These are phyloP conservation scores for Akabosia matsudoensis DNA, from an alignment of 1,140 invertebrate genomes.

Conservation along the genomic window DNA sequence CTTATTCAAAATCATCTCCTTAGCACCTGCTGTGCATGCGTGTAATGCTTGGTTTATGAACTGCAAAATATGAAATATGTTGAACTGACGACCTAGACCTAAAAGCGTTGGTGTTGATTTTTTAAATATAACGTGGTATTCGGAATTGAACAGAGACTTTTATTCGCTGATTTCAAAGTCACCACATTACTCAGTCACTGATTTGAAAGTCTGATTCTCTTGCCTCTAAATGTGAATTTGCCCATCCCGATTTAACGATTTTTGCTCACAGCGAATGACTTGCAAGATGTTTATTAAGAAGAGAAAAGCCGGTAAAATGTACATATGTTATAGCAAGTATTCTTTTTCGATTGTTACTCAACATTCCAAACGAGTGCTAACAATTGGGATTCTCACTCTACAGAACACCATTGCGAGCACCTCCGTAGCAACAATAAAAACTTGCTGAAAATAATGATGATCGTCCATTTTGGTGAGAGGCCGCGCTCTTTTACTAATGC, in stretches of 20 bases:
- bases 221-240: too few species aligned
- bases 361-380: neutral
- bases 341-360: neutral
- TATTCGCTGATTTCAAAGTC: too few species aligned
- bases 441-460: neutral
- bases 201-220: too few species aligned
- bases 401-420: too few species aligned
- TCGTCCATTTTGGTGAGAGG: neutral
- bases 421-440: too few species aligned
- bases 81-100: slow-evolving; percentile 18
- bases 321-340: neutral
- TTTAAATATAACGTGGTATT: too few species aligned
- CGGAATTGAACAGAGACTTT: too few species aligned
- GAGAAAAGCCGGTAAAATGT: neutral
- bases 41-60: neutral
- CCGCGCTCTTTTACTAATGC: neutral
- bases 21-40: too few species aligned
- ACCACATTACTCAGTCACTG: too few species aligned
- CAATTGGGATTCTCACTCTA: too few species aligned
- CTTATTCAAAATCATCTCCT: too few species aligned
- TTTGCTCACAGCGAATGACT: neutral
- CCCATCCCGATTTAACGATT: neutral
- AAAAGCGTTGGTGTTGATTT: neutral
- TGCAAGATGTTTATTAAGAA: neutral
- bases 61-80: neutral